Base-by-base conservation (phyloP, 2,888 invertebrate species). In the Dendrolimus houi region DNA sequence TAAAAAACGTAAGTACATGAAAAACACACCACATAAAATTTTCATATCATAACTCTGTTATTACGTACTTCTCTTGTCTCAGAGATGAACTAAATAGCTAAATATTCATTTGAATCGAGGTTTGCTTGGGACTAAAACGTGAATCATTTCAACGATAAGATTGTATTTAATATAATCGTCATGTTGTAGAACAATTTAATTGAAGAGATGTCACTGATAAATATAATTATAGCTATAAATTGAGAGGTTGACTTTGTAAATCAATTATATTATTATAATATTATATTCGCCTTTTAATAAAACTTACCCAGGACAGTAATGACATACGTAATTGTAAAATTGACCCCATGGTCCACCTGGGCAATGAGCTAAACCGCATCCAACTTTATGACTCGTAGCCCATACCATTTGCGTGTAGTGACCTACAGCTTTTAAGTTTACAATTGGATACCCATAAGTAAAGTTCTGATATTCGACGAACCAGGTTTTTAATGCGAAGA, bases 401-500 rank as follows among this genome's bases (percentile, higher is more conserved):
- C 96, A 96, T 40, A 95, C 95, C 93, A 96, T 93, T 83, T 96
- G 96, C 0, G 96, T 96, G 78, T 96, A 96, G 82, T 96, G 96
- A 0, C 96, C 96, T 29, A 95, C 92, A 12, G 92, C 89, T 61
- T 90, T 88, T 3, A 95, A 73, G 69, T 94, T 90, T 70, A 93
- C 93, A 55, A 83, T 72, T 0, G 89, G 85, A 41, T 92, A 83
- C 0, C 94, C 96, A 72, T 94, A 96, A 0, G 93, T 94, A 73
- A 96, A 96, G 68, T 94, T 93, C 65, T 93, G 88, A 70, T 94
- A 93, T 79, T 96, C 96, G 58, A 94, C 78, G 78, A 93, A 95
- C 96, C 96, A 96, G 7, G 93, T 93, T 77, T 95, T 94, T 56
- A 96, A 89, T 0, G 95, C 95, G 77, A 95, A 96, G 69, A 94